phyloP scores from a whole-genome alignment of 2,888 invertebrate species.

The Caenorhabditis angaria region DNA sequence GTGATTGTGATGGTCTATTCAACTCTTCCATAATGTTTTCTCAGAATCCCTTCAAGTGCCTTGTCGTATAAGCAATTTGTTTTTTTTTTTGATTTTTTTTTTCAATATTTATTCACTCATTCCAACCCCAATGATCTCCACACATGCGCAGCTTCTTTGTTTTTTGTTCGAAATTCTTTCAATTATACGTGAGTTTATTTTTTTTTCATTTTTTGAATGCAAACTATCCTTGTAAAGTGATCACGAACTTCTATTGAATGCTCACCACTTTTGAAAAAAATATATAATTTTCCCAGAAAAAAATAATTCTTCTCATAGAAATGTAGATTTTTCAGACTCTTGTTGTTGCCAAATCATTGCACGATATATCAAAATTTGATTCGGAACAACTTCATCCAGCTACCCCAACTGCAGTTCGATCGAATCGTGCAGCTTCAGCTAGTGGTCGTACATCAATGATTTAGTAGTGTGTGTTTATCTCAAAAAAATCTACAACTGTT shows the following conservation, averaged over 20 bases:
- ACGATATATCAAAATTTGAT: slow-evolving; percentile 40
- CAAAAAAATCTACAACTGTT: neutral
- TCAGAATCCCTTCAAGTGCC: neutral
- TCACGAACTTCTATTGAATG: no score
- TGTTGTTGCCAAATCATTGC: slow-evolving; percentile 48
- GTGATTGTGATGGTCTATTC: neutral
- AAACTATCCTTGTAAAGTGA: no score
- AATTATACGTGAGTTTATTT: neutral
- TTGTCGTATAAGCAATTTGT: neutral
- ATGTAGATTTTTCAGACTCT: slow-evolving; percentile 29
- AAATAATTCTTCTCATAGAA: neutral
- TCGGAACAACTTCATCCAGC: slow-evolving; percentile 24
- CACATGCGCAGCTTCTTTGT: neutral
- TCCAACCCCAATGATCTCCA: neutral
- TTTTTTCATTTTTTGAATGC: no score
- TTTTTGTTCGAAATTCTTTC: neutral
- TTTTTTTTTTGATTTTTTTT: neutral
- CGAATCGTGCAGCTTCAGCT: slow-evolving; percentile 45
- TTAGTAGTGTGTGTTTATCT: neutral
- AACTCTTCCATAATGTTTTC: neutral
- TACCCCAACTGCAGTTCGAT: slow-evolving; percentile 16
- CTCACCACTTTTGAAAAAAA: no score
- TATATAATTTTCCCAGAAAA: no score
- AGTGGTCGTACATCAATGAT: slow-evolving; percentile 39
- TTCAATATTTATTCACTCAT: no score